Base-by-base conservation (phyloP, 2,797 vertebrate genomes). In the Phataginus tetradactyla region DNA sequence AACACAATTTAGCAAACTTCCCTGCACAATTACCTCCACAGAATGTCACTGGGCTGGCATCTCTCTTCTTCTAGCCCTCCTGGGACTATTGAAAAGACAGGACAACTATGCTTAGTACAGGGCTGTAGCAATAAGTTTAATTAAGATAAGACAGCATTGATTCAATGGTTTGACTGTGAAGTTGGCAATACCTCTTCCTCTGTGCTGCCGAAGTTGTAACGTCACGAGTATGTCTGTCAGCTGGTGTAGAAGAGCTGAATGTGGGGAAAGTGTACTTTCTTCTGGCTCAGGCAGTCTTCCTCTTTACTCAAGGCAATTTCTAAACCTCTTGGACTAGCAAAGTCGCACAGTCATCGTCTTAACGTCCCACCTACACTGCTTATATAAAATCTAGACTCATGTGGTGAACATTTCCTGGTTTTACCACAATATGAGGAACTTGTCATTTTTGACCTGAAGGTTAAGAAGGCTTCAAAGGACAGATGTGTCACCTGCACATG, bases 131-230 rank as follows among this genome's bases (percentile, higher is more conserved):
- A 85, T 92, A 81, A 85, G 27, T 94, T 93, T 96, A 95, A 95
- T 96, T 95, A 96, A 96, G 81, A 81, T 96, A 86, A 96, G 93
- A 69, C 61, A 90, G 84, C 79, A 90, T 87, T 90, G 93, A 95
- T 87, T 85, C 59, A 94, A 25, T 79, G 72, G 27, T 49, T 74
- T 96, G 77, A 42, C 68, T 64, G 3, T 61, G 68, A 77, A 72
- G 21, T 94, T 97, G 95, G 84, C 92, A 95, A 55, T 14, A 53
- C 12, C 18, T 91, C 87, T 85, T 94, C 61, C 20, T 90, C 57
- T 2, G 0, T n/a, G 25, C 45, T 86, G 87, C 87, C 86, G 88
- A 86, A 93, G 45, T 88, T 1, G 2, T 53, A 59, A 80, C 78
- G 77, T 87, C 77, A 29, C 6, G 53, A 91, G 37, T 55, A 23